Evolutionary conservation across 2,113 vertebrate species (phyloP).

Genomic region (Enhydra lutris): DNA sequence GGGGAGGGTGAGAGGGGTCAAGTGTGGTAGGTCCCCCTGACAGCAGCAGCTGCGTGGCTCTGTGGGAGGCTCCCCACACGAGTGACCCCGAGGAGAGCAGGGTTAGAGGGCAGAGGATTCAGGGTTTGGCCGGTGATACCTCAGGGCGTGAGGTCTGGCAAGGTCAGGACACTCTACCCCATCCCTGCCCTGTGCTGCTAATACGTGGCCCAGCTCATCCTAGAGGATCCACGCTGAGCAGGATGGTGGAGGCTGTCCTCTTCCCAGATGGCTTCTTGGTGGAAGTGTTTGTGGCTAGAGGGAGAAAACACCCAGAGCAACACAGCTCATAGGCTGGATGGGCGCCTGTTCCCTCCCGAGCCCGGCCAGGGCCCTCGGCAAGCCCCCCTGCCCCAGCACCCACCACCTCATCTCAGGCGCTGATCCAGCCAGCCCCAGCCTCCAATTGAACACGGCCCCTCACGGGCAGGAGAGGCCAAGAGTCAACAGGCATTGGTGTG

Average conservation of each 20-base stretch:
- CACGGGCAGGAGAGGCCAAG: neutral
- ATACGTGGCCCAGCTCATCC: neutral
- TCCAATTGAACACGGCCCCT: neutral
- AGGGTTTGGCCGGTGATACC: too few relatives aligned
- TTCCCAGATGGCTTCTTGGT: neutral
- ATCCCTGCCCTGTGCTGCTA: neutral
- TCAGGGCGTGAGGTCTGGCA: accelerated
- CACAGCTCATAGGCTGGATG: neutral
- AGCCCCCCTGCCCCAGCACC: neutral
- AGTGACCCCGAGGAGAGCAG: accelerated
- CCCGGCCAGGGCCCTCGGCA: neutral
- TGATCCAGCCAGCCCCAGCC: accelerated
- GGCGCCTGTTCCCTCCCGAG: accelerated
- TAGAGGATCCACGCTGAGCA: too few relatives aligned
- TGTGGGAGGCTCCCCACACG: neutral
- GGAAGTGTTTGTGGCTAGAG: neutral
- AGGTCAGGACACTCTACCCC: neutral
- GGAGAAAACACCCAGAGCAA: neutral
- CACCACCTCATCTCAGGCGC: neutral
- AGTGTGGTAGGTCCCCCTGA: neutral
- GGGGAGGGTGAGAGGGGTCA: accelerated
- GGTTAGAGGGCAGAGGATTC: neutral
- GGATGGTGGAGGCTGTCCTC: accelerated
- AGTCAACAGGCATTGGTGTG: accelerated
- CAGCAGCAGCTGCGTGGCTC: neutral